Conservation (phyloP, 2,888 invertebrate species). For the Nemapogon koenigi region DNA sequence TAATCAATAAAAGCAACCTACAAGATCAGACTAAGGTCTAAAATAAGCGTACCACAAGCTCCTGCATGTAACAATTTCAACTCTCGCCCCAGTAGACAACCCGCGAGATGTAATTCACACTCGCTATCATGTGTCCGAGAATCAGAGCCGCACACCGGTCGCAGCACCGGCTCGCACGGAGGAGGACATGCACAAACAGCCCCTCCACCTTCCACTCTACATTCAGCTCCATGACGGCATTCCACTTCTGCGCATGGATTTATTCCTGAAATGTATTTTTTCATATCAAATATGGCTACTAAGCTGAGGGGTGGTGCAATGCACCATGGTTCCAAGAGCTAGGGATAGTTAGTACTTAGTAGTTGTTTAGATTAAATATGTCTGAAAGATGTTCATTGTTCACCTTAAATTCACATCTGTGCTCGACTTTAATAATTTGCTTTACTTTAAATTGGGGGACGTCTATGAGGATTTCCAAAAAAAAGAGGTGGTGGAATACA, state of each 20-base stretch:
- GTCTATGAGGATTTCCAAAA: too few relatives aligned
- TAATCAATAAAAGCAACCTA: background rate
- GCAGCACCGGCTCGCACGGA: slow-evolving; percentile 78
- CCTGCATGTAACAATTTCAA: slow-evolving; percentile 51
- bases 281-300: too few relatives aligned
- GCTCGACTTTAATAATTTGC: too few relatives aligned
- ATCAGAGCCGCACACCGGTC: slow-evolving; percentile 86
- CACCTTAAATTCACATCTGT: too few relatives aligned
- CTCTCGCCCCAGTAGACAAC: slow-evolving; percentile 66
- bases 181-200: slow-evolving; percentile 87
- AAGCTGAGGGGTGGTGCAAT: too few relatives aligned
- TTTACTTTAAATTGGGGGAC: too few relatives aligned
- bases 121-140: slow-evolving; percentile 83
- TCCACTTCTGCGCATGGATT: slow-evolving; percentile 85
- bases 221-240: slow-evolving; percentile 82
- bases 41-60: slow-evolving; percentile 50
- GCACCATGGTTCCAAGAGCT: too few relatives aligned
- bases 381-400: too few relatives aligned
- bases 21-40: too few relatives aligned
- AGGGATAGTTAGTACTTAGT: too few relatives aligned
- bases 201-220: slow-evolving; percentile 80
- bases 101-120: slow-evolving; percentile 79
- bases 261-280: slow-evolving; percentile 60
- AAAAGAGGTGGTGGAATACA: too few relatives aligned
- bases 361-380: too few relatives aligned